phyloP scores from a whole-genome alignment of 2,888 invertebrate genomes.

The Eugnorisma glareosa region DNA sequence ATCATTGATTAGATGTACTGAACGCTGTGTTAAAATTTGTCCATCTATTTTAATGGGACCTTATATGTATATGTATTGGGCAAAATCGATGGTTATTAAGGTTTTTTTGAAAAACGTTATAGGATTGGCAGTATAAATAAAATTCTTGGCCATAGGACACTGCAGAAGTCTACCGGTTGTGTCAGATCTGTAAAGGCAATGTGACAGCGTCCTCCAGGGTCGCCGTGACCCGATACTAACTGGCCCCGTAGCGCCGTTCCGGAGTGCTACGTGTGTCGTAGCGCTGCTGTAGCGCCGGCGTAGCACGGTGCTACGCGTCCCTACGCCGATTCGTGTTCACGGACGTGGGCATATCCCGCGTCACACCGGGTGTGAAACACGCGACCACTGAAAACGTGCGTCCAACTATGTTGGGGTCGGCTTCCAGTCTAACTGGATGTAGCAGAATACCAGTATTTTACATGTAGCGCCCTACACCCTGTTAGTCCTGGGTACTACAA shows the following conservation, averaged over 20 bases:
- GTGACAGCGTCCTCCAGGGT: background rate
- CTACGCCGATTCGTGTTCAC: background rate
- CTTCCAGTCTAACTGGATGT: background rate
- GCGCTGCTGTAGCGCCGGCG: conserved; percentile 7
- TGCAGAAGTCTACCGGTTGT: background rate
- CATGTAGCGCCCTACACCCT: background rate
- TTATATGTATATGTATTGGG: no score
- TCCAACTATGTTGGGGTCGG: background rate
- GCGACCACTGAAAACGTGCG: conserved; percentile 11
- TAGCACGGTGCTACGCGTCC: conserved; percentile 27
- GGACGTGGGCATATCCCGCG: background rate
- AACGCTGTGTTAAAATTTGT: no score
- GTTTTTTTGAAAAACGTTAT: no score
- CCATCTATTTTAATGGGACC: no score
- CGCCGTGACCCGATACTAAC: background rate
- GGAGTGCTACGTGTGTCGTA: conserved; percentile 22
- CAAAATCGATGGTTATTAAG: no score
- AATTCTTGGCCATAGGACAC: no score
- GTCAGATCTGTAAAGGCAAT: background rate
- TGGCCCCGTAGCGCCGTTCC: conserved; percentile 4
- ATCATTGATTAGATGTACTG: no score
- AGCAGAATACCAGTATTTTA: background rate
- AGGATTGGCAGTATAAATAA: no score
- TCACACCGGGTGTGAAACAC: background rate
- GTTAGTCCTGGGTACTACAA: background rate